Evolutionary conservation across 2,888 invertebrate species (phyloP).

Genomic region (Troides aeacus): DNA sequence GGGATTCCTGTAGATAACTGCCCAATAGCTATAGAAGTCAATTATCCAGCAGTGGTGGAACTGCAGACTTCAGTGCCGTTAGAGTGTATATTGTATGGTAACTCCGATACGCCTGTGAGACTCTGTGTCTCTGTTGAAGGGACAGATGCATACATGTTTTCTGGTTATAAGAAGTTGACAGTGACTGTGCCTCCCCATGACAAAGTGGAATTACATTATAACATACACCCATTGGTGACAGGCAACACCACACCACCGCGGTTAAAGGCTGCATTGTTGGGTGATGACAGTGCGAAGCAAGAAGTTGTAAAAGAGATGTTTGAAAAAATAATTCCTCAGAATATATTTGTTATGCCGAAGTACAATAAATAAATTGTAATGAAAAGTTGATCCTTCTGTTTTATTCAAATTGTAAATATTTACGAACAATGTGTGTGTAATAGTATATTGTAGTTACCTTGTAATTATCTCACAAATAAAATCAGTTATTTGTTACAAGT

Average conservation of each 20-base stretch:
- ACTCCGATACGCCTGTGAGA: constrained; percentile 85
- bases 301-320: constrained; percentile 71
- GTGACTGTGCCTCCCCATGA: constrained; percentile 82
- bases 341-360: constrained; percentile 78
- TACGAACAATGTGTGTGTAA: constrained; percentile 66
- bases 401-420: constrained; percentile 65
- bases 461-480: constrained; percentile 65
- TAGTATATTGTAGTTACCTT: constrained; percentile 63
- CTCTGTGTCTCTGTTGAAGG: constrained; percentile 88
- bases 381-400: constrained; percentile 48
- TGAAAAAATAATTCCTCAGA: constrained; percentile 72
- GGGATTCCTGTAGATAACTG: constrained; percentile 81
- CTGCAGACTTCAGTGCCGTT: constrained; percentile 86
- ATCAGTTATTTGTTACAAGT: constrained; percentile 60
- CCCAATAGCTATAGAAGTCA: constrained; percentile 80
- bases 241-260: constrained; percentile 86
- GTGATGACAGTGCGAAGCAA: constrained; percentile 55
- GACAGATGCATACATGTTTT: constrained; percentile 96
- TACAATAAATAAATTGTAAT: constrained; percentile 70
- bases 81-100: constrained; percentile 85
- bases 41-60: constrained; percentile 87
- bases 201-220: constrained; percentile 84
- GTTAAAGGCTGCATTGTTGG: constrained; percentile 75
- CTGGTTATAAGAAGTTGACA: constrained; percentile 92
- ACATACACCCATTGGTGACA: constrained; percentile 87